phyloP scores from a whole-genome alignment of 2,888 invertebrate species.

The Agrotis ipsilon region DNA sequence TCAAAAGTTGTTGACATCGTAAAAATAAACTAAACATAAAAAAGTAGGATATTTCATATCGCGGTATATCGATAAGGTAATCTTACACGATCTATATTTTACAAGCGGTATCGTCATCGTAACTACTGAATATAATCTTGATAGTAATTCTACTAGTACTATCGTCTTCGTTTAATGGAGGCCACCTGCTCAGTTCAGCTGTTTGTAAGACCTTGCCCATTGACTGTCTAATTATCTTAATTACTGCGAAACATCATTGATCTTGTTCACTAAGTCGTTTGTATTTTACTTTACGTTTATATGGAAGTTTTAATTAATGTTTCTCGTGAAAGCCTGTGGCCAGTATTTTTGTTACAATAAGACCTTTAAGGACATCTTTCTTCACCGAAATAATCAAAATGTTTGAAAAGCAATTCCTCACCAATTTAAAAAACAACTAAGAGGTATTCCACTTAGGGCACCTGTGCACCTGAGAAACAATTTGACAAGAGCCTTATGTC shows the following conservation, averaged over 20 bases:
- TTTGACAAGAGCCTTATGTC: too few species aligned
- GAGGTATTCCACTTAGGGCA: too few species aligned
- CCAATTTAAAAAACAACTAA: neutral
- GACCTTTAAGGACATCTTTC: neutral
- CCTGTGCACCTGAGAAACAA: too few species aligned
- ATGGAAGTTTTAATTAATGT: constrained; percentile 15
- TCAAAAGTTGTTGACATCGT: constrained; percentile 28
- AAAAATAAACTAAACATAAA: constrained; percentile 26
- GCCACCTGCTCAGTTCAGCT: constrained; percentile 77
- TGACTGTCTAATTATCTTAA: constrained; percentile 73
- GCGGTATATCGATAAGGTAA: constrained; percentile 40
- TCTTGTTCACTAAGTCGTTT: constrained; percentile 37
- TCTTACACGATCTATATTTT: constrained; percentile 57
- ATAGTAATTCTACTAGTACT: constrained; percentile 38
- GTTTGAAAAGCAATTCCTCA: neutral
- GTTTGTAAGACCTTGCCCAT: constrained; percentile 62
- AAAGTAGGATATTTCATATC: constrained; percentile 29
- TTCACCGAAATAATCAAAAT: neutral
- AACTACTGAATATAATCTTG: constrained; percentile 43
- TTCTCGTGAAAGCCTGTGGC: constrained; percentile 2
- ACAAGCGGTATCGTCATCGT: constrained; percentile 37
- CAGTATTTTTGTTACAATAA: too few species aligned
- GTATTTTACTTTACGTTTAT: constrained; percentile 32
- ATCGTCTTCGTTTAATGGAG: constrained; percentile 40
- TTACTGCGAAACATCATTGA: constrained; percentile 61